Percentiles rank a stretch among this genome's conserved stretches.
Evolutionary conservation across 2,797 vertebrate species (phyloP).

Genomic region (Malurus leucopterus): DNA sequence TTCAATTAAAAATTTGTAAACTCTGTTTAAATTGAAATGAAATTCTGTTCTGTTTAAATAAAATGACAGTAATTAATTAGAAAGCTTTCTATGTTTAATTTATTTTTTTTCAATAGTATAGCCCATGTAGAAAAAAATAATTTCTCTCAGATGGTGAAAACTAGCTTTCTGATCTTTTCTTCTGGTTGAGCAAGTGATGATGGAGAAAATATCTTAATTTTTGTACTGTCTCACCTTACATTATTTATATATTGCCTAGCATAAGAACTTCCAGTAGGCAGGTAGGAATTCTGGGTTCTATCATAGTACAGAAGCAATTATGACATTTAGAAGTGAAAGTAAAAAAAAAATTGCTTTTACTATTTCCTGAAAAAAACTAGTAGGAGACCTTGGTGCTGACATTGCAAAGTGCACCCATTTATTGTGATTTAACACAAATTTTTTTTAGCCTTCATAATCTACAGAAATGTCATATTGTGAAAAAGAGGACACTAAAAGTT

Average conservation of each 20-base stretch:
- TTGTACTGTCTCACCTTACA: not conserved
- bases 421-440: not conserved
- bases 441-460: not conserved
- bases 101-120: not conserved
- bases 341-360: not conserved
- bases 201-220: not conserved
- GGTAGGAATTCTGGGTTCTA: not conserved
- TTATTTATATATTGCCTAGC: not conserved
- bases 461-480: not conserved
- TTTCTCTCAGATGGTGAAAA: not conserved
- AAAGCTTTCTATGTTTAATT: rapidly evolving
- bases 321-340: not conserved
- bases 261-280: not conserved
- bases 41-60: not conserved
- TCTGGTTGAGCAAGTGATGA: not conserved
- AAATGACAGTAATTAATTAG: not conserved
- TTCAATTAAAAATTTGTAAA: too few species aligned
- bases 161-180: not conserved
- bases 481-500: not conserved
- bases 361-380: not conserved
- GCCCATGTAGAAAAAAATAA: not conserved
- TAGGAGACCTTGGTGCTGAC: not conserved
- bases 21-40: too few species aligned
- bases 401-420: not conserved
- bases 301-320: not conserved